phyloP scores from a whole-genome alignment of 2,113 vertebrate species.

The Istiophorus platypterus region DNA sequence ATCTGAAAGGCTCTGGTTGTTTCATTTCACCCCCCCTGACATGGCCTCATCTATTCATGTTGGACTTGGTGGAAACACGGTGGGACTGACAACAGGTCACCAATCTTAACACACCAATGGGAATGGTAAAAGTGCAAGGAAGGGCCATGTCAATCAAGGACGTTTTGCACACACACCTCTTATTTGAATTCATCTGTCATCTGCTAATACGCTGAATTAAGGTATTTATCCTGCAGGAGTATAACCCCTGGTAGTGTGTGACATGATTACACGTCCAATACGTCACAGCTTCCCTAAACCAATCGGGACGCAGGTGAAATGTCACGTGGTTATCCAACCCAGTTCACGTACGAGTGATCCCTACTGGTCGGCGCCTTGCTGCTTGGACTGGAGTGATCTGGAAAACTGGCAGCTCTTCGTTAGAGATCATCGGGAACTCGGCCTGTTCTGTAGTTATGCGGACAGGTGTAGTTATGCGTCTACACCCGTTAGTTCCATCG shows the following conservation, averaged over 20 bases:
- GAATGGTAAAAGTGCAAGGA: too few species aligned
- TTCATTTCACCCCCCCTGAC: too few species aligned
- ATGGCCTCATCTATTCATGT: too few species aligned
- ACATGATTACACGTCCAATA: constrained; percentile 38
- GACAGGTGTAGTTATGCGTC: background rate
- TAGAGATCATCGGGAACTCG: background rate
- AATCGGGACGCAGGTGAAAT: constrained; percentile 8
- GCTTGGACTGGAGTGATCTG: background rate
- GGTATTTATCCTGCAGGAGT: background rate
- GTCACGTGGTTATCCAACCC: constrained; percentile 38
- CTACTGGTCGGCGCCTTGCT: constrained; percentile 25
- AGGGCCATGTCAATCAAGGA: too few species aligned
- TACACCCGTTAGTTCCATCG: background rate
- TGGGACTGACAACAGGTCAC: too few species aligned
- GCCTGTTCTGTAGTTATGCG: background rate
- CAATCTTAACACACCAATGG: too few species aligned
- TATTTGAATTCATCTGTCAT: background rate
- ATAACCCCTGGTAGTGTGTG: background rate
- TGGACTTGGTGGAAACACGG: too few species aligned
- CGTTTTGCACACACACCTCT: too few species aligned
- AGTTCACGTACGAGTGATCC: constrained; percentile 24
- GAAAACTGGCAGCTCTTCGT: background rate
- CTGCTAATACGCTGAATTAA: background rate
- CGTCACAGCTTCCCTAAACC: background rate
- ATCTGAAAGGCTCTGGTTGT: too few species aligned